phyloP scores from a whole-genome alignment of 37 sponge, comb jelly and placozoan species.

The Bolinopsis microptera region DNA sequence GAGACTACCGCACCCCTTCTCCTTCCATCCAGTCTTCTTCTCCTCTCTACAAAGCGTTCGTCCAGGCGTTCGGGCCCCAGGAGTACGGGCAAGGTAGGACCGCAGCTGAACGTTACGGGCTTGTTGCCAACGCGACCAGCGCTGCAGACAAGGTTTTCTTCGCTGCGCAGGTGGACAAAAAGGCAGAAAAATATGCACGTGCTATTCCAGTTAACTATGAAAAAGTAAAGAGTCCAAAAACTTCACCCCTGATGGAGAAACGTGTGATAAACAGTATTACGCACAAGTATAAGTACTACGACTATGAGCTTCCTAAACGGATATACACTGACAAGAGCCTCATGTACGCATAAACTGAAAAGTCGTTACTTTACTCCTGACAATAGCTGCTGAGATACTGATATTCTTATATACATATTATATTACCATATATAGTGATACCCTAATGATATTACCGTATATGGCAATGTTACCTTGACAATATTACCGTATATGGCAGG shows the following conservation, averaged over 20 bases:
- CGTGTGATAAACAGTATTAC: background rate
- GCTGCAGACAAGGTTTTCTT: background rate
- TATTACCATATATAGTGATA: no score
- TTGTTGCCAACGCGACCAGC: background rate
- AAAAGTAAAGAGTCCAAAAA: background rate
- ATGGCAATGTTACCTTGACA: no score
- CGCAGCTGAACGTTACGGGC: background rate
- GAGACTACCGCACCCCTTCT: background rate
- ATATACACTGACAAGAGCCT: background rate
- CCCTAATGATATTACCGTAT: no score
- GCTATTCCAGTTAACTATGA: background rate
- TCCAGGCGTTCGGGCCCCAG: background rate
- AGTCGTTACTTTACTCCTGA: no score
- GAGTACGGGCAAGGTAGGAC: background rate
- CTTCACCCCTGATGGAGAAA: background rate
- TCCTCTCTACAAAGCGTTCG: background rate
- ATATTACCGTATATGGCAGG: no score
- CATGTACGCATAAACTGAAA: background rate
- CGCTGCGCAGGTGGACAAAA: background rate
- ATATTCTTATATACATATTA: no score
- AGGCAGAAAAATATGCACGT: conserved; percentile 36
- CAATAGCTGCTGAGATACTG: no score
- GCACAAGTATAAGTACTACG: conserved; percentile 3
- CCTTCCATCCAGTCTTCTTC: background rate
- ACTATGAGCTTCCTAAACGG: background rate